These are phyloP conservation scores for Drosophila lutescens DNA, from an alignment of 2,888 invertebrate genomes.

Conservation along the genomic window DNA sequence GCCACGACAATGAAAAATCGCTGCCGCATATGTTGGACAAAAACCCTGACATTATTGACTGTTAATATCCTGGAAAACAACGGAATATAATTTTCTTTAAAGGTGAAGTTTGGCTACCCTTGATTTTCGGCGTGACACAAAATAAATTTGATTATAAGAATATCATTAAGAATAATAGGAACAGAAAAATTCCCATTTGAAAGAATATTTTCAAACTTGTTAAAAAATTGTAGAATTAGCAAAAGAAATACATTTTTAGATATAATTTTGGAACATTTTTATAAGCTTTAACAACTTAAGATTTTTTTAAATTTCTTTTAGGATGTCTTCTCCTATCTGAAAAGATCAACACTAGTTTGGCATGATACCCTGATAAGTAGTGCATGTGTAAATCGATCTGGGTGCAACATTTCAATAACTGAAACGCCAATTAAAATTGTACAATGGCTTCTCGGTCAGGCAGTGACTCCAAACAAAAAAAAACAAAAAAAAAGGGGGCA, in stretches of 20 bases:
- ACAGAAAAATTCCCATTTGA: too few relatives aligned
- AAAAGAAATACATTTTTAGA: too few relatives aligned
- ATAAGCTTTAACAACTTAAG: too few relatives aligned
- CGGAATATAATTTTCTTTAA: not conserved
- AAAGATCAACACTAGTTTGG: not conserved
- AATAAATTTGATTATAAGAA: too few relatives aligned
- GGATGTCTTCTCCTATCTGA: too few relatives aligned
- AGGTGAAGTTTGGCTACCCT: not conserved
- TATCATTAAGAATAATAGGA: too few relatives aligned
- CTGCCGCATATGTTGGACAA: conserved; percentile 68
- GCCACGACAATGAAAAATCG: conserved; percentile 61
- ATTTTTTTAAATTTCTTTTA: too few relatives aligned
- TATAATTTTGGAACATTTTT: too few relatives aligned
- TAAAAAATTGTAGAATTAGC: too few relatives aligned
- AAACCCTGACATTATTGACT: conserved; percentile 74
- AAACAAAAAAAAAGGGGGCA: not conserved
- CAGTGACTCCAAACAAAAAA: conserved; percentile 42
- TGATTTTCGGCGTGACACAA: too few relatives aligned
- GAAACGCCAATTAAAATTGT: conserved; percentile 76
- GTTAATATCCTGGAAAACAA: conserved; percentile 62
- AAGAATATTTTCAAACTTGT: too few relatives aligned
- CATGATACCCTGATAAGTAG: not conserved
- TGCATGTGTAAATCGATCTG: conserved; percentile 43
- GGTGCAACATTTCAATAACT: conserved; percentile 75
- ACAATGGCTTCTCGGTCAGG: conserved; percentile 67